phyloP scores from a whole-genome alignment of 2,888 invertebrate genomes.

The Trissoscelio sp. region DNA sequence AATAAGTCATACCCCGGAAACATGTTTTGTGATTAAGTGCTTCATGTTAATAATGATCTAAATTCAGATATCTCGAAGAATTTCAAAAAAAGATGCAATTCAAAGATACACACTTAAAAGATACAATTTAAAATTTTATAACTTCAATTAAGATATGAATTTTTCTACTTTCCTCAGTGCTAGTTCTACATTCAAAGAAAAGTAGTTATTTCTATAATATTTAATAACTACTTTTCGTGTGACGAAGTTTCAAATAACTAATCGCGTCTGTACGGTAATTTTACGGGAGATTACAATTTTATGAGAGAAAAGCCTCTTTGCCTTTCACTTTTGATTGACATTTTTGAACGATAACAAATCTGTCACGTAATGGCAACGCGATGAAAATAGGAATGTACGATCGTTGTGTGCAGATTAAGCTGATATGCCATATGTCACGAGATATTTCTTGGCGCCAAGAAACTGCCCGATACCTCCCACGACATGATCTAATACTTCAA shows the following conservation, averaged over 20 bases:
- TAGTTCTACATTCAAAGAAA: too few species aligned
- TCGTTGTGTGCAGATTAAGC: constrained; percentile 25
- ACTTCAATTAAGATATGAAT: not conserved
- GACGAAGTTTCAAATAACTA: too few species aligned
- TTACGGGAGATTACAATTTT: constrained; percentile 41
- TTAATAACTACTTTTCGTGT: too few species aligned
- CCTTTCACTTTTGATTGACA: constrained; percentile 45
- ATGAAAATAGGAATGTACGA: constrained; percentile 45
- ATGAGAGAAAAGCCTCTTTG: constrained; percentile 3
- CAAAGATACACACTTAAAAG: not conserved
- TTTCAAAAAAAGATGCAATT: too few species aligned
- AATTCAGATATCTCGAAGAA: too few species aligned
- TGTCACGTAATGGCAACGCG: constrained; percentile 40
- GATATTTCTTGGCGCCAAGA: constrained; percentile 31
- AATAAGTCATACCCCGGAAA: constrained; percentile 20
- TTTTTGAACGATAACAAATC: constrained; percentile 54
- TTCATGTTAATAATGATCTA: constrained; percentile 3
- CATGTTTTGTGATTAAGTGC: not conserved
- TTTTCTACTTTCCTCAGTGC: too few species aligned
- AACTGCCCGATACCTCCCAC: constrained; percentile 29
- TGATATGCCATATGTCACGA: constrained; percentile 17
- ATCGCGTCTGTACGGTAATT: constrained; percentile 24
- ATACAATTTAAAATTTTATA: not conserved
- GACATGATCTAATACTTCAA: constrained; percentile 10
- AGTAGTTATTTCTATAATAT: not conserved